Evolutionary conservation across 2,888 invertebrate genomes (phyloP).

Genomic region (Zygogramma bicolorata): DNA sequence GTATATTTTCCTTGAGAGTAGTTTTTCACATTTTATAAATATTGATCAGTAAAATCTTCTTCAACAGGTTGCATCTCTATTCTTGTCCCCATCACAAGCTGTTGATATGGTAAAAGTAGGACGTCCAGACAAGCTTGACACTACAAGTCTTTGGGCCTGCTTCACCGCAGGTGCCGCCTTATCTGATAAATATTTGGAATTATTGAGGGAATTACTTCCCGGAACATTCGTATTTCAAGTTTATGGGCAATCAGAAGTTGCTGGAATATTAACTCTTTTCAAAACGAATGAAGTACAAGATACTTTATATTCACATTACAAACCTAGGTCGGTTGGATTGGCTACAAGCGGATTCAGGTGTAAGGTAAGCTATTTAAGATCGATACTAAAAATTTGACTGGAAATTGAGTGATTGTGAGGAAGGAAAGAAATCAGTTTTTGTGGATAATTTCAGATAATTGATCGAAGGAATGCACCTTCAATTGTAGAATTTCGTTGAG

Average conservation of each 20-base stretch:
- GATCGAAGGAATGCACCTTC: too few relatives aligned
- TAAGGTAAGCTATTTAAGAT: slow-evolving; percentile 51
- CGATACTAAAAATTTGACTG: background rate
- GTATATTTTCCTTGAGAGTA: too few relatives aligned
- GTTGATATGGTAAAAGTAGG: slow-evolving; percentile 55
- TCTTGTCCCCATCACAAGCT: slow-evolving; percentile 55
- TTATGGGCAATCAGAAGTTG: slow-evolving; percentile 63
- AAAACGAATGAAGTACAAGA: slow-evolving; percentile 53
- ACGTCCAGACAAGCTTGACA: slow-evolving; percentile 59
- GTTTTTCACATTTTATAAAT: background rate
- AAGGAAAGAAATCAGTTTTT: too few relatives aligned
- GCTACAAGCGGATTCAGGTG: slow-evolving; percentile 53
- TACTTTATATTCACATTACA: slow-evolving; percentile 51
- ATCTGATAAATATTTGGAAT: slow-evolving; percentile 48
- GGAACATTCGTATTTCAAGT: slow-evolving; percentile 56
- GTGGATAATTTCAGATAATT: too few relatives aligned
- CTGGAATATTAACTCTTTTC: slow-evolving; percentile 56
- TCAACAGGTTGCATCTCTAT: slow-evolving; percentile 52
- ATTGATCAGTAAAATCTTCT: background rate
- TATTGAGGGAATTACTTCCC: slow-evolving; percentile 60
- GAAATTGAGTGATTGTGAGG: too few relatives aligned
- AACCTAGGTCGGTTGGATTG: slow-evolving; percentile 56
- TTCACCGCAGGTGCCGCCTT: slow-evolving; percentile 58
- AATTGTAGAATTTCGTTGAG: too few relatives aligned
- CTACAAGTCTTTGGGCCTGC: slow-evolving; percentile 53